These are phyloP conservation scores for Spizella passerina DNA, from an alignment of 2,797 vertebrate species.

Conservation along the genomic window DNA sequence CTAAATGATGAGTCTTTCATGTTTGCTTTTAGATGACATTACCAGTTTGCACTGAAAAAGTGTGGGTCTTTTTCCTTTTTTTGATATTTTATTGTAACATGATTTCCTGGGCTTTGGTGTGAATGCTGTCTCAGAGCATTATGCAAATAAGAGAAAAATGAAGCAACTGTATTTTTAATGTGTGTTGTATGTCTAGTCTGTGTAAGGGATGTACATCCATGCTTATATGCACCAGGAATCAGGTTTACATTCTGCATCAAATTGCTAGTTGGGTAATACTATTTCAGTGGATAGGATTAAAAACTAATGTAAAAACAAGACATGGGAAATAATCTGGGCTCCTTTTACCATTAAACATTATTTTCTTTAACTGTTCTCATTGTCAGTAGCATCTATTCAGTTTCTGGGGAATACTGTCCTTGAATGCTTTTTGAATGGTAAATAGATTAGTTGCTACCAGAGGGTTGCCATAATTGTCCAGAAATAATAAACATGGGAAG, in stretches of 20 bases:
- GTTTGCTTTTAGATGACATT: not conserved
- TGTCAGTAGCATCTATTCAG: not conserved
- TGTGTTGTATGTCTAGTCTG: not conserved
- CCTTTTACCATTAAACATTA: not conserved
- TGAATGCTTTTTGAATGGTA: not conserved
- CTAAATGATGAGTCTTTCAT: not conserved
- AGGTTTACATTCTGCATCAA: not conserved
- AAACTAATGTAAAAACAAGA: not conserved
- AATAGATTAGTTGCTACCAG: not conserved
- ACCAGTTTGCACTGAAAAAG: not conserved
- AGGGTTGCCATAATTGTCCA: not conserved
- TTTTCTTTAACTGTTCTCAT: not conserved
- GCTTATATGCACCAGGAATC: not conserved
- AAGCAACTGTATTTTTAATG: not conserved
- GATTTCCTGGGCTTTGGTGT: not conserved
- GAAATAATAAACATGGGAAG: not conserved
- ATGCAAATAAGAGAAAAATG: not conserved
- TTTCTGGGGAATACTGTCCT: not conserved
- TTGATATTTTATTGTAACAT: not conserved
- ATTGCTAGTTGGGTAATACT: not conserved
- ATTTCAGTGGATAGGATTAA: not conserved
- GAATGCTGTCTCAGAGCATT: not conserved
- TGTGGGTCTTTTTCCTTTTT: not conserved
- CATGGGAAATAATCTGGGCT: not conserved
- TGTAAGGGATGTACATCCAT: not conserved